Evolutionary conservation across 2,888 invertebrate species (phyloP).

Genomic region (Papilio demoleus): DNA sequence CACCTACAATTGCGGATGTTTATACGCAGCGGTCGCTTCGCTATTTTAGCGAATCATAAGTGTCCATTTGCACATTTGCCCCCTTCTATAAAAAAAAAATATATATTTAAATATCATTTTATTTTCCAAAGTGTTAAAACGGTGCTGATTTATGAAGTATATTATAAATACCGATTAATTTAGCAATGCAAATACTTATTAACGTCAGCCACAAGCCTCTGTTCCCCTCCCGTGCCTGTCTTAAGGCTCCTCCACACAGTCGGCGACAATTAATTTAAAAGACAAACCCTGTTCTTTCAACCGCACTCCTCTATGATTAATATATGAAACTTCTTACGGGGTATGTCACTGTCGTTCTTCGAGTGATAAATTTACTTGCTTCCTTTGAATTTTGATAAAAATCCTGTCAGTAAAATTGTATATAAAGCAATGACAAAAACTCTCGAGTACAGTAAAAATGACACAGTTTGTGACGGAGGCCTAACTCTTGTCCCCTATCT

Average conservation of each 20-base stretch:
- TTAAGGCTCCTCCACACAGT: slow-evolving; percentile 29
- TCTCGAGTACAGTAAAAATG: too few relatives aligned
- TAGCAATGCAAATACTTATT: slow-evolving; percentile 39
- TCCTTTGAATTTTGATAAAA: slow-evolving; percentile 18
- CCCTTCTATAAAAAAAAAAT: too few relatives aligned
- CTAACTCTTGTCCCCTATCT: too few relatives aligned
- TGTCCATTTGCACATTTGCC: too few relatives aligned
- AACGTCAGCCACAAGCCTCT: slow-evolving; percentile 40
- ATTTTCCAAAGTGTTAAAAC: background rate
- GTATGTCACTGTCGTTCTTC: slow-evolving; percentile 33
- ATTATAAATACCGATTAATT: slow-evolving; percentile 9
- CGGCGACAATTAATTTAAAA: slow-evolving; percentile 67
- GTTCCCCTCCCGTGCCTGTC: slow-evolving; percentile 12
- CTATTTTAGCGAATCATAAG: too few relatives aligned
- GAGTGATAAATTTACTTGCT: slow-evolving; percentile 33
- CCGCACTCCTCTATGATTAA: slow-evolving; percentile 68
- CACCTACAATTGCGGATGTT: too few relatives aligned
- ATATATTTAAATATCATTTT: background rate
- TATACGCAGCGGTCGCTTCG: too few relatives aligned
- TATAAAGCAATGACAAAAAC: too few relatives aligned
- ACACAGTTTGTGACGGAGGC: too few relatives aligned
- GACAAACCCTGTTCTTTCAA: slow-evolving; percentile 73
- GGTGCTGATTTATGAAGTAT: background rate
- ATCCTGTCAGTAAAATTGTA: background rate
- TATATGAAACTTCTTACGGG: slow-evolving; percentile 54